Evolutionary conservation across 2,113 vertebrate genomes (phyloP), one percentile per base, ranked within the genome.

Genomic region (Serilophus lunatus): DNA sequence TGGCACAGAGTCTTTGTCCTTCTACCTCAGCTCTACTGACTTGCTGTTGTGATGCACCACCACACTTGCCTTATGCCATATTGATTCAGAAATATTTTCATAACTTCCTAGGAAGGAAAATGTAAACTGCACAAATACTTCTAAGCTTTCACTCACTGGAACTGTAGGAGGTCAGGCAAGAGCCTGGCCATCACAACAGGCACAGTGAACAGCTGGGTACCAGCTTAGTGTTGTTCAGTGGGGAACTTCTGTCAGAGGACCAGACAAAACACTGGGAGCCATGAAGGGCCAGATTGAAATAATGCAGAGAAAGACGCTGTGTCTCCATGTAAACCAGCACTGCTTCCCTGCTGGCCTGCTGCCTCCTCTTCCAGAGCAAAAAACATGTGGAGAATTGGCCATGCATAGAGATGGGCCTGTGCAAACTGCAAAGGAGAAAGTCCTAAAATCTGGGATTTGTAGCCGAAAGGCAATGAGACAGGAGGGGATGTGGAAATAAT

Each of bases 331-430:
- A 33, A 88, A 15, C 17, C 36, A 74, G 63, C 28, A 12, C 20
- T 29, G 42, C 35, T 70, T 17, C 23, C 22, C 28, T 51, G 53
- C 38, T 0, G 0, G 54, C n/a, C 45, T 87, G 36, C 72, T 91
- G 61, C 68, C 25, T 68, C 54, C 68, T 61, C 12, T 70, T 84
- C 50, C 78, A 84, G 12, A 57, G 35, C 23, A 38, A 54, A 80
- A 35, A 26, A 40, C 28, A 4, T 0, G 0, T 64, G 69, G n/a
- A 91, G 33, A 45, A n/a, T 1, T 84, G 68, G 12, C 50, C 25
- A 13, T 12, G 20, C 28, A 16, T 1, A 53, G 68, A 57, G 64
- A 51, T 40, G 26, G 10, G 8, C 40, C 29, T 64, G n/a, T 45
- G 50, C 12, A 84, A 69, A 61, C 19, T 40, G 22, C 10, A 35